Conservation (phyloP, 1,140 invertebrate genomes). For the Calephelis nemesis region DNA sequence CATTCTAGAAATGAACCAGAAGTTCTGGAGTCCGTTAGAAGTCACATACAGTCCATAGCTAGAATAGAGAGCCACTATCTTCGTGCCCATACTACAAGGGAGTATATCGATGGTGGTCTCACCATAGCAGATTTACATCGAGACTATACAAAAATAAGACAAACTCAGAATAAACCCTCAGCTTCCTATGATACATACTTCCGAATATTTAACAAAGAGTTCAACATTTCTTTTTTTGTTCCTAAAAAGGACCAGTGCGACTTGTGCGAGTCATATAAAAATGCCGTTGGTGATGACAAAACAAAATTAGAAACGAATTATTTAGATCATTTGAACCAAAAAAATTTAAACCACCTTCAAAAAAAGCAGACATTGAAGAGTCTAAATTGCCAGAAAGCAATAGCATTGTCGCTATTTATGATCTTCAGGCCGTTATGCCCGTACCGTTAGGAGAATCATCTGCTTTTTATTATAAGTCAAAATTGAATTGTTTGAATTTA, state of each 20-base stretch:
- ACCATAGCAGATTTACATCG: slow-evolving; percentile 46
- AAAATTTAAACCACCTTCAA: neutral
- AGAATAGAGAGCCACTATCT: slow-evolving; percentile 47
- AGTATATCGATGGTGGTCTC: slow-evolving; percentile 26
- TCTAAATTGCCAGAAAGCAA: neutral
- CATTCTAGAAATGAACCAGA: slow-evolving; percentile 8
- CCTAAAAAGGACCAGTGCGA: slow-evolving; percentile 38
- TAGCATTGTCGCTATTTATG: slow-evolving; percentile 10
- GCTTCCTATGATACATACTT: slow-evolving; percentile 41
- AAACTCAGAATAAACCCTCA: slow-evolving; percentile 29
- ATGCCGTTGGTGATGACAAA: slow-evolving; percentile 17
- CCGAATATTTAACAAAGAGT: slow-evolving; percentile 46
- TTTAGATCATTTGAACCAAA: neutral
- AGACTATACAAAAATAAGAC: slow-evolving; percentile 39
- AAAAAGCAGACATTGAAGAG: neutral
- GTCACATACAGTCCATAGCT: slow-evolving; percentile 50
- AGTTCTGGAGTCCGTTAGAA: slow-evolving; percentile 42
- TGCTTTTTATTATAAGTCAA: slow-evolving; percentile 16
- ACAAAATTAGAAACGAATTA: neutral
- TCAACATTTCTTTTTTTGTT: slow-evolving; percentile 44
- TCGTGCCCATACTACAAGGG: slow-evolving; percentile 29
- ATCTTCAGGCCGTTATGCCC: slow-evolving; percentile 2
- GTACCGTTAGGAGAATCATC: neutral
- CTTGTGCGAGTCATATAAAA: slow-evolving; percentile 15
- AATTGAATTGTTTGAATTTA: slow-evolving; percentile 14